These are phyloP conservation scores for Acromyrmex echinatior DNA, from an alignment of 1,140 invertebrate genomes.

Conservation along the genomic window DNA sequence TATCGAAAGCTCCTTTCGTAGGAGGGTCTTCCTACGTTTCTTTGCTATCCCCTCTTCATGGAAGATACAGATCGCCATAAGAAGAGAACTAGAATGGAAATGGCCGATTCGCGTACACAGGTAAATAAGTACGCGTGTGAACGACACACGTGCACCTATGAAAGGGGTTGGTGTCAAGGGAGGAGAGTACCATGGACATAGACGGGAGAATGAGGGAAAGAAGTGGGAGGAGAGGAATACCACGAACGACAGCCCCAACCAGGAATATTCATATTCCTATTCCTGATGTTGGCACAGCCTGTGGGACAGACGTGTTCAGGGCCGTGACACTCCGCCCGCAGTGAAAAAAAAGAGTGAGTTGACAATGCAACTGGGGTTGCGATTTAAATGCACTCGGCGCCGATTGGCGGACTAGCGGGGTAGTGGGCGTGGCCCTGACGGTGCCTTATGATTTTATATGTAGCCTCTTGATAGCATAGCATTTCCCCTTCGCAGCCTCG, in stretches of 20 bases:
- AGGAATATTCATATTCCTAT: constrained; percentile 76
- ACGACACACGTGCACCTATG: constrained; percentile 61
- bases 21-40: constrained; percentile 52
- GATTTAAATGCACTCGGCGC: constrained; percentile 84
- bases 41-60: constrained; percentile 35
- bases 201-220: neutral
- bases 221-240: constrained; percentile 26
- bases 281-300: constrained; percentile 72
- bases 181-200: constrained; percentile 37
- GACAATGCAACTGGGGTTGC: constrained; percentile 85
- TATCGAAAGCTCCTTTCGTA: constrained; percentile 63
- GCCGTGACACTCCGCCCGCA: constrained; percentile 81
- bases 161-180: constrained; percentile 59
- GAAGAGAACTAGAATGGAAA: constrained; percentile 71
- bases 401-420: constrained; percentile 83
- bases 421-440: constrained; percentile 83
- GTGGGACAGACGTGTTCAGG: constrained; percentile 66
- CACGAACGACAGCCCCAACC: constrained; percentile 61
- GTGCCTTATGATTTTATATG: constrained; percentile 85
- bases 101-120: constrained; percentile 70
- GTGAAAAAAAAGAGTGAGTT: constrained; percentile 75
- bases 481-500: constrained; percentile 35
- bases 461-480: constrained; percentile 78
- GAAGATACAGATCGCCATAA: constrained; percentile 66
- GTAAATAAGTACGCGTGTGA: constrained; percentile 70